Evolutionary conservation across 2,113 vertebrate species (phyloP).

Genomic region (Oplegnathus fasciatus): DNA sequence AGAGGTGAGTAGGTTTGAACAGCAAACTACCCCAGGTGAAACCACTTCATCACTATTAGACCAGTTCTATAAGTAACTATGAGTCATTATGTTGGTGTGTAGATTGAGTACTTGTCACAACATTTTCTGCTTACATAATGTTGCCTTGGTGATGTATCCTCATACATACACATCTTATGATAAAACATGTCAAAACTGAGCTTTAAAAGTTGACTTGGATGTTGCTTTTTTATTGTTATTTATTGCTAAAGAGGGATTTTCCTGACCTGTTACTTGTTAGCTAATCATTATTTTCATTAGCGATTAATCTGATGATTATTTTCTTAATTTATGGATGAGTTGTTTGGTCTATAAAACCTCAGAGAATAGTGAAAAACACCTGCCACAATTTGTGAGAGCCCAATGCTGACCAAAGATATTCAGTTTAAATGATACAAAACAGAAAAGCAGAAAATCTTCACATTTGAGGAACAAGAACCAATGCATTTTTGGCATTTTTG

Average conservation of each 20-base stretch:
- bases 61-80: slow-evolving; percentile 24
- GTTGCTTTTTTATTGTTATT: too few relatives aligned
- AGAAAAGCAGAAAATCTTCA: not conserved
- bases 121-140: not conserved
- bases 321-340: not conserved
- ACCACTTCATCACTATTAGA: not conserved
- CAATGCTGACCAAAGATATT: not conserved
- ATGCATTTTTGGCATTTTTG: not conserved
- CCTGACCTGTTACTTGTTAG: too few relatives aligned
- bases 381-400: not conserved
- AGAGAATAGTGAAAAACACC: not conserved
- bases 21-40: not conserved
- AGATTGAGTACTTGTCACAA: not conserved
- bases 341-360: not conserved
- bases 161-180: not conserved
- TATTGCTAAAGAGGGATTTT: too few relatives aligned
- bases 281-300: not conserved
- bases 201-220: not conserved
- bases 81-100: slow-evolving; percentile 19
- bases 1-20: slow-evolving; percentile 10
- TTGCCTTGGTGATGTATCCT: not conserved
- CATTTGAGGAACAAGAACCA: not conserved
- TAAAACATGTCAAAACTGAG: not conserved
- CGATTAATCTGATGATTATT: not conserved
- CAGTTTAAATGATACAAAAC: not conserved